Evolutionary conservation across 2,888 invertebrate genomes (phyloP).

Genomic region (Camptogramma bilineatum): DNA sequence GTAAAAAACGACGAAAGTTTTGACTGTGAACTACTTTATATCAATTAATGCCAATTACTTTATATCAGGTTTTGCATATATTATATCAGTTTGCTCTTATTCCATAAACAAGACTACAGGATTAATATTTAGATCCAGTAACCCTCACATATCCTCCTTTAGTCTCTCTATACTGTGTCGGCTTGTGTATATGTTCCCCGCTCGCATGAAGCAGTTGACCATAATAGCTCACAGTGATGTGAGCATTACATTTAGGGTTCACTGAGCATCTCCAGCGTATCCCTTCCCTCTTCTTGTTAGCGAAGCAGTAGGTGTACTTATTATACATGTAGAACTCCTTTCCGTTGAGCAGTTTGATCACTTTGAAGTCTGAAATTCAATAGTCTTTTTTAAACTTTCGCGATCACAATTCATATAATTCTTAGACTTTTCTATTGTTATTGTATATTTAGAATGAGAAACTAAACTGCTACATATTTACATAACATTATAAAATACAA

Average conservation of each 20-base stretch:
- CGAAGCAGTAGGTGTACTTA: slow-evolving; percentile 48
- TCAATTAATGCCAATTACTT: too few relatives aligned
- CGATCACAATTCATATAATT: too few relatives aligned
- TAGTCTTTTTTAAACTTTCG: too few relatives aligned
- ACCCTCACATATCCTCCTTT: not conserved
- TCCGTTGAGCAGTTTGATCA: slow-evolving; percentile 44
- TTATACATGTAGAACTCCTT: slow-evolving; percentile 50
- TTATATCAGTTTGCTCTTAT: too few relatives aligned
- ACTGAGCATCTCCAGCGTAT: slow-evolving; percentile 40
- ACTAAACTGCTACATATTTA: too few relatives aligned
- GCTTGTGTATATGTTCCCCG: slow-evolving; percentile 20
- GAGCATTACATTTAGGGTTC: slow-evolving; percentile 13
- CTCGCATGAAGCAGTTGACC: slow-evolving; percentile 4
- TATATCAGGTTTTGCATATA: too few relatives aligned
- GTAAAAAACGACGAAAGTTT: too few relatives aligned
- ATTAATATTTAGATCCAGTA: not conserved
- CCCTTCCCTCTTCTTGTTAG: slow-evolving; percentile 21
- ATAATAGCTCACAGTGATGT: slow-evolving; percentile 5
- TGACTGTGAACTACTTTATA: too few relatives aligned
- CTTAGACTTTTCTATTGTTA: too few relatives aligned
- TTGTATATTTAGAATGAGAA: too few relatives aligned
- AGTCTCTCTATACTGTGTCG: not conserved
- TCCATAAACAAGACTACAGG: too few relatives aligned
- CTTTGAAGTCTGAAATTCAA: slow-evolving; percentile 44
- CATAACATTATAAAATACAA: too few relatives aligned